A percentile compares a stretch with the other conserved stretches of the same genome.
These are phyloP conservation scores for Chamaea fasciata DNA, from an alignment of 2,113 vertebrate genomes.

Conservation along the genomic window DNA sequence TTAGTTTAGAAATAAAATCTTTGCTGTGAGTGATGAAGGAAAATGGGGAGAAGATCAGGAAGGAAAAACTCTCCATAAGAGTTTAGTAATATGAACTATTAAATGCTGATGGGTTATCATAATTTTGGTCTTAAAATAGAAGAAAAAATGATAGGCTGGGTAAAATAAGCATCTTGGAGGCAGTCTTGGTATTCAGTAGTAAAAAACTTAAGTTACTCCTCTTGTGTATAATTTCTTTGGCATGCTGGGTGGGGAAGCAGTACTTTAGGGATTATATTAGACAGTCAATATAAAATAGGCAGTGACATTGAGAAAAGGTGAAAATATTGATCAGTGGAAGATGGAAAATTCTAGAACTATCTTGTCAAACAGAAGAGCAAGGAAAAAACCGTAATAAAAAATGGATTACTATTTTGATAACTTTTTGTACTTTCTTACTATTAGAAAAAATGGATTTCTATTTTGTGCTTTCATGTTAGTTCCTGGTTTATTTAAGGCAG, in stretches of 20 bases:
- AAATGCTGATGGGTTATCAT: background rate
- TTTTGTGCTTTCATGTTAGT: background rate
- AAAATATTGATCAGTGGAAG: background rate
- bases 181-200: background rate
- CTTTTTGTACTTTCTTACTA: background rate
- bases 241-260: background rate
- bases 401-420: background rate
- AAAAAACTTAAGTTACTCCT: background rate
- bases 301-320: background rate
- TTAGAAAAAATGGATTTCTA: background rate
- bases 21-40: background rate
- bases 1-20: background rate
- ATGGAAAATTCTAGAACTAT: background rate
- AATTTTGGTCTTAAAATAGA: background rate
- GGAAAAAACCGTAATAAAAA: background rate
- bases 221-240: background rate
- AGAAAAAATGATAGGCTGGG: background rate
- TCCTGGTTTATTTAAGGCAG: background rate
- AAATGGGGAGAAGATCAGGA: background rate
- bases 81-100: background rate
- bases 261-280: background rate
- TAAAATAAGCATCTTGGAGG: background rate
- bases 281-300: background rate
- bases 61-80: background rate
- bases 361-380: background rate